Percentiles rank a stretch among this genome's conserved stretches.
phyloP scores from a whole-genome alignment of 1,140 invertebrate genomes.

The Cherax quadricarinatus region DNA sequence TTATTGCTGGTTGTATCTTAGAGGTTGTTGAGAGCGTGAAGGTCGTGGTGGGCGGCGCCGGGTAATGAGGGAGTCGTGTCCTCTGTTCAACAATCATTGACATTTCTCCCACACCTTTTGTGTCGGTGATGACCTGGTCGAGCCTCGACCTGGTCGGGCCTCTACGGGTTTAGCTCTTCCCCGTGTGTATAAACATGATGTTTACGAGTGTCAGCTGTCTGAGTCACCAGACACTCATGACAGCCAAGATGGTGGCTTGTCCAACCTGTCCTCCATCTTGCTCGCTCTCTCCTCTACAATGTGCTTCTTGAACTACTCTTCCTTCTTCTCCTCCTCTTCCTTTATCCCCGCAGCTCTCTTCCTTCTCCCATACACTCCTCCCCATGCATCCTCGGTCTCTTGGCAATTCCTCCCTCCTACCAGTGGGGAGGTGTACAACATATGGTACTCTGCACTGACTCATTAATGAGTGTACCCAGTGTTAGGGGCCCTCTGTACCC shows the following conservation, averaged over 20 bases:
- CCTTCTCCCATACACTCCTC: background rate
- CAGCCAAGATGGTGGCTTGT: background rate
- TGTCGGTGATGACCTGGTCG: background rate
- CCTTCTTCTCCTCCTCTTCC: background rate
- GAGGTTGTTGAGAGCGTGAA: too few relatives aligned
- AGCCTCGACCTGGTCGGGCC: background rate
- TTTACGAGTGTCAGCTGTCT: background rate
- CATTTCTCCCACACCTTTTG: conserved; percentile 29
- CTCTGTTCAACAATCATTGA: background rate
- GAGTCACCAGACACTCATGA: too few relatives aligned
- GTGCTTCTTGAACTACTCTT: background rate
- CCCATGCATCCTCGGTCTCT: background rate
- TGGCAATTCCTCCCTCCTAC: background rate
- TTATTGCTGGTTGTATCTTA: too few relatives aligned
- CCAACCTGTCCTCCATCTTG: too few relatives aligned
- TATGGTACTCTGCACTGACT: background rate
- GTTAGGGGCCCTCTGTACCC: conserved; percentile 1
- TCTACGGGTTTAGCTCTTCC: too few relatives aligned
- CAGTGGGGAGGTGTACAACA: background rate
- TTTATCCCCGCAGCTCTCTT: too few relatives aligned
- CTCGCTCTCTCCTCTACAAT: background rate
- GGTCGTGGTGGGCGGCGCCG: conserved; percentile 22
- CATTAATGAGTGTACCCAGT: conserved; percentile 36
- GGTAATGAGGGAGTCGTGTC: conserved; percentile 23
- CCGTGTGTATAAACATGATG: too few relatives aligned